Conservation (phyloP, 2,888 invertebrate species). For the Agrochola macilenta region DNA sequence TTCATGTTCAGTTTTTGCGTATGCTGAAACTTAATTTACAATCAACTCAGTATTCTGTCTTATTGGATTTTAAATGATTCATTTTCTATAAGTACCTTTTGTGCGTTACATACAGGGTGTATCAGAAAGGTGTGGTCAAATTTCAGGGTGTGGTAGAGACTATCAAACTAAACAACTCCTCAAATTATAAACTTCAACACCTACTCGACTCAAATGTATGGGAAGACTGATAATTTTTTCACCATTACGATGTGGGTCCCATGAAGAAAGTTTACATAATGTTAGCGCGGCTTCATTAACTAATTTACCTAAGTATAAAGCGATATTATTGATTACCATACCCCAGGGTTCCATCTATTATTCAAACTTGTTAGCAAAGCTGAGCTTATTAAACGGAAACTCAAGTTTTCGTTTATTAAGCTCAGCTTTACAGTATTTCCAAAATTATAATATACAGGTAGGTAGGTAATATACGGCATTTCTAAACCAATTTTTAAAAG, state of each 20-base stretch:
- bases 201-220: too few relatives aligned
- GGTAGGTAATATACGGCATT: not conserved
- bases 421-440: not conserved
- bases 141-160: too few relatives aligned
- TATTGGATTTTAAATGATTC: not conserved
- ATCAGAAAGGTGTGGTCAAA: too few relatives aligned
- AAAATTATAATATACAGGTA: not conserved
- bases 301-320: constrained; percentile 27
- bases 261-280: not conserved
- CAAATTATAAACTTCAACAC: too few relatives aligned
- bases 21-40: not conserved
- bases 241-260: too few relatives aligned
- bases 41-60: not conserved
- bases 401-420: constrained; percentile 36
- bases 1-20: not conserved
- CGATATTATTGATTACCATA: constrained; percentile 57
- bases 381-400: too few relatives aligned
- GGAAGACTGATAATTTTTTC: too few relatives aligned
- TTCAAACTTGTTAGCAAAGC: constrained; percentile 44
- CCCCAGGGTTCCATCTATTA: constrained; percentile 59
- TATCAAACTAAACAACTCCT: too few relatives aligned
- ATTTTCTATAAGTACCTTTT: not conserved
- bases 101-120: not conserved
- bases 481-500: not conserved
- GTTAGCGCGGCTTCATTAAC: constrained; percentile 12